A percentile compares a stretch with the other conserved stretches of the same genome.
Conservation (phyloP, 2,888 invertebrate genomes). For the Zaprionus obscuricornis region DNA sequence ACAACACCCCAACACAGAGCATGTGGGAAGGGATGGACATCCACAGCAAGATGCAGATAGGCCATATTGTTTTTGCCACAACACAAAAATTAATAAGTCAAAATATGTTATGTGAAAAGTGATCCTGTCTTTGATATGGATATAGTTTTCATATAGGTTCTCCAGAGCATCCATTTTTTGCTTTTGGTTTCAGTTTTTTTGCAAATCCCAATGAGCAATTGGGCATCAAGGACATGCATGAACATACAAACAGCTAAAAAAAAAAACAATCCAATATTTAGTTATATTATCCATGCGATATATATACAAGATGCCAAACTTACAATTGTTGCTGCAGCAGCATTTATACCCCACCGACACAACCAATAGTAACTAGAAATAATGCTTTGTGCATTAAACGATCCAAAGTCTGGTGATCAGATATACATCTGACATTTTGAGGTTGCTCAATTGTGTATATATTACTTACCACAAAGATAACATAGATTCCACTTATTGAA, state of each 20-base stretch:
- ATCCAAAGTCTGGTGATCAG: conserved; percentile 85
- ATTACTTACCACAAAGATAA: conserved; percentile 80
- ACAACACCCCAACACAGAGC: conserved; percentile 66
- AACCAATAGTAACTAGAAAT: conserved; percentile 88
- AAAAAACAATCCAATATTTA: conserved; percentile 67
- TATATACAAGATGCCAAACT: conserved; percentile 77
- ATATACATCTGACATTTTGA: conserved; percentile 88
- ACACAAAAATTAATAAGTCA: conserved; percentile 66
- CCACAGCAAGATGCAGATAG: conserved; percentile 79
- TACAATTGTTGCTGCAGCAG: conserved; percentile 93
- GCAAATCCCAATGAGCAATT: conserved; percentile 88
- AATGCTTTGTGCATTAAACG: conserved; percentile 85
- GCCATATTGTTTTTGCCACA: conserved; percentile 65
- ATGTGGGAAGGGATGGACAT: conserved; percentile 34
- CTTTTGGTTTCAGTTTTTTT: conserved; percentile 56
- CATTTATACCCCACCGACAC: conserved; percentile 90
- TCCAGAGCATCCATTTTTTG: conserved; percentile 77
- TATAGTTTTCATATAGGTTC: too few relatives aligned
- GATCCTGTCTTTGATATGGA: conserved; percentile 75
- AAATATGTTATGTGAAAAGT: background rate
- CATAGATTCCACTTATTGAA: too few relatives aligned
- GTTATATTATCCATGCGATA: background rate
- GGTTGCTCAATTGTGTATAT: conserved; percentile 87
- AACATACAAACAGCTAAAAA: conserved; percentile 86
- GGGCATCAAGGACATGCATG: conserved; percentile 88